These are phyloP conservation scores for Falco cherrug DNA, from an alignment of 2,797 vertebrate genomes.

Conservation along the genomic window DNA sequence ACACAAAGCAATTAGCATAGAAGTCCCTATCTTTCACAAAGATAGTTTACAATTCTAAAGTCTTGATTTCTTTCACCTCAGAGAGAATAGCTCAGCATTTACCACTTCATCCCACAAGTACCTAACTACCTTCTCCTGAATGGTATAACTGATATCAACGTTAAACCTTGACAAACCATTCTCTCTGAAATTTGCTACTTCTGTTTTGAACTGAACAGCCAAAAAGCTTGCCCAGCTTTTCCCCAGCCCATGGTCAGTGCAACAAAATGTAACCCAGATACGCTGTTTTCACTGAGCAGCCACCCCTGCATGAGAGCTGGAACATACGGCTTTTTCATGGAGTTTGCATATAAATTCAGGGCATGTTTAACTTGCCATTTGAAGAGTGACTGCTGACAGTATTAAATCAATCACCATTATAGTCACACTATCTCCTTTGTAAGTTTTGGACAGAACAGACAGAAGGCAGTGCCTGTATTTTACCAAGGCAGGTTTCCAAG, in stretches of 20 bases:
- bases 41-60: not conserved
- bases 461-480: not conserved
- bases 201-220: not conserved
- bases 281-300: not conserved
- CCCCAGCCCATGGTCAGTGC: accelerated
- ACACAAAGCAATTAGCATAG: not conserved
- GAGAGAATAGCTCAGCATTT: not conserved
- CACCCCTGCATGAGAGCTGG: accelerated
- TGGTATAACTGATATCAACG: not conserved
- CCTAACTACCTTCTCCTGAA: not conserved
- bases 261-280: not conserved
- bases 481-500: not conserved
- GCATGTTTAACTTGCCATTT: not conserved
- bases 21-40: not conserved
- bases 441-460: not conserved
- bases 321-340: not conserved
- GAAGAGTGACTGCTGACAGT: not conserved
- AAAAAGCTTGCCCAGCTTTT: not conserved
- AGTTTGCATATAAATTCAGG: not conserved
- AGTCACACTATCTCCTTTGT: not conserved
- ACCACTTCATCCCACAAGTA: not conserved
- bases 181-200: not conserved
- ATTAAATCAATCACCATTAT: not conserved
- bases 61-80: not conserved
- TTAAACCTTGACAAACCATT: not conserved